A percentile compares a stretch with the other conserved stretches of the same genome.
phyloP scores from a whole-genome alignment of 2,797 vertebrate genomes.

The Halcyon leucocephala region DNA sequence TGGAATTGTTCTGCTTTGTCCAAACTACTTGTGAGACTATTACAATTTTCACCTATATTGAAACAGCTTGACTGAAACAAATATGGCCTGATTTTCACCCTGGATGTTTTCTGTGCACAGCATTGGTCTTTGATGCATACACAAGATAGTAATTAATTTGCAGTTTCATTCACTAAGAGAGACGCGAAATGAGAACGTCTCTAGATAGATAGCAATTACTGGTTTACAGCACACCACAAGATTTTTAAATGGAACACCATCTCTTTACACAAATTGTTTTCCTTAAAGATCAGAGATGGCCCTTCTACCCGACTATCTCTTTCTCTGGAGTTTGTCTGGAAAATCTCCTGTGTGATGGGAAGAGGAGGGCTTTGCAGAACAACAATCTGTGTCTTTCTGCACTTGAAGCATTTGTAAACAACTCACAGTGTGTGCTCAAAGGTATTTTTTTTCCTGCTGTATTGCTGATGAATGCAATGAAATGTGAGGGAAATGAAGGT shows the following conservation, averaged over 20 bases:
- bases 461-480: conserved; percentile 68
- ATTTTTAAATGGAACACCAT: conserved; percentile 22
- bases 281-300: conserved; percentile 23
- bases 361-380: neutral
- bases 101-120: conserved; percentile 32
- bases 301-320: neutral
- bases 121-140: conserved; percentile 48
- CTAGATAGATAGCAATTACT: conserved; percentile 58
- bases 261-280: conserved; percentile 9
- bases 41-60: conserved; percentile 1
- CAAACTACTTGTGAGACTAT: neutral
- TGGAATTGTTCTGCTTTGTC: neutral
- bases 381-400: neutral
- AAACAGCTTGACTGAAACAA: conserved; percentile 43
- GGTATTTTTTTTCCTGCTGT: conserved; percentile 47
- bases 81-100: conserved; percentile 31
- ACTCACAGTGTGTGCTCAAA: conserved; percentile 58
- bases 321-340: conserved; percentile 24
- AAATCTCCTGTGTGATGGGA: conserved; percentile 26
- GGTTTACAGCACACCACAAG: conserved; percentile 32
- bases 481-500: conserved; percentile 65
- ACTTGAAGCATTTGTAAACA: conserved; percentile 63
- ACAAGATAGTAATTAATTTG: conserved; percentile 67
- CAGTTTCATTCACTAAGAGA: conserved; percentile 39
- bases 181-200: conserved; percentile 5